Percentiles rank a stretch among this genome's conserved stretches.
Evolutionary conservation across 2,888 invertebrate genomes (phyloP).

Genomic region (Zele albiditarsus): DNA sequence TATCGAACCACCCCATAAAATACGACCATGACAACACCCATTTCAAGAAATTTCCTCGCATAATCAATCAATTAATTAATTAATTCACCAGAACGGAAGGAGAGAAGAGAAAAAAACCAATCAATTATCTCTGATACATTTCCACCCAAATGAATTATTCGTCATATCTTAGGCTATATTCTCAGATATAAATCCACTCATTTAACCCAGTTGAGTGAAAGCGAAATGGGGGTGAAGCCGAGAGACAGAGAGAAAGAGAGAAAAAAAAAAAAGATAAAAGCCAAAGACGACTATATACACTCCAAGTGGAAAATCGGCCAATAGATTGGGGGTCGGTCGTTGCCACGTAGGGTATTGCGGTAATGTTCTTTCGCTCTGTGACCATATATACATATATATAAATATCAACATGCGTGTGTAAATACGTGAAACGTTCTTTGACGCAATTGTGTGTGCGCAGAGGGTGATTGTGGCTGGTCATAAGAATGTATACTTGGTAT

Average conservation of each 20-base stretch:
- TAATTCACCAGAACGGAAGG: background rate
- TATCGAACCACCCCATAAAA: background rate
- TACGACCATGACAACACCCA: too few species aligned
- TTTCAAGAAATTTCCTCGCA: background rate
- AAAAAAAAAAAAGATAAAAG: constrained; percentile 10
- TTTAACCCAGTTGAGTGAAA: background rate
- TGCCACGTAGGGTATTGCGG: constrained; percentile 38
- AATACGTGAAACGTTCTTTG: constrained; percentile 13
- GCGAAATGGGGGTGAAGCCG: background rate
- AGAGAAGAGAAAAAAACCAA: background rate
- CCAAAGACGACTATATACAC: constrained; percentile 5
- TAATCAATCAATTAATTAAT: background rate
- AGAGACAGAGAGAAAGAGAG: background rate
- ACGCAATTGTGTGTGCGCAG: constrained; percentile 26
- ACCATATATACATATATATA: background rate
- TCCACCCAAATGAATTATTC: constrained; percentile 10
- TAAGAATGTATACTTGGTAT: constrained; percentile 45
- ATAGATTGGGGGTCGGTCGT: constrained; percentile 48
- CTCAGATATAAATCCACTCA: constrained; percentile 3
- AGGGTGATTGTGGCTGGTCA: constrained; percentile 25
- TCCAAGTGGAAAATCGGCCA: constrained; percentile 51
- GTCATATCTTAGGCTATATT: background rate
- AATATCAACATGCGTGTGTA: background rate
- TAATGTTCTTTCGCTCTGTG: constrained; percentile 33
- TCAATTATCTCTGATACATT: constrained; percentile 44